Conservation (phyloP, 2,888 invertebrate genomes). For the Oscheius sp. region DNA sequence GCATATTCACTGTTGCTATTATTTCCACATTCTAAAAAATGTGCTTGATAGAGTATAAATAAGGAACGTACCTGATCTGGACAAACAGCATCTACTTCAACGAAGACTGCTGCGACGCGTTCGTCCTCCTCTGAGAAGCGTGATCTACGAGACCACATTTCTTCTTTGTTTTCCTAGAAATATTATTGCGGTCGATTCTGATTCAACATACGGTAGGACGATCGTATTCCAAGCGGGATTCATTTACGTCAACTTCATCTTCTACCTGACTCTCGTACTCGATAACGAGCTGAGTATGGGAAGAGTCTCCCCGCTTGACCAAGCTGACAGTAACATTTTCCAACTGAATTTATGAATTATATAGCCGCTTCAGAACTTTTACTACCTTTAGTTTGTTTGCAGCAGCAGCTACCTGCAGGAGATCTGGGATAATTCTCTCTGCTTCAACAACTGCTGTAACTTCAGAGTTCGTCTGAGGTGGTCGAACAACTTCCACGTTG, state of each 20-base stretch:
- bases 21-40: conserved; percentile 53
- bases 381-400: conserved; percentile 60
- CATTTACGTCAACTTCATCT: conserved; percentile 34
- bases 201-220: conserved; percentile 14
- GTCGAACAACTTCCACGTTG: conserved; percentile 53
- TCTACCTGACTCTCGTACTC: conserved; percentile 60
- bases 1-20: conserved; percentile 57
- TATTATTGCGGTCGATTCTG: not conserved
- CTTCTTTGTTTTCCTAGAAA: conserved; percentile 34
- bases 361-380: not conserved
- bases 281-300: conserved; percentile 62
- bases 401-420: conserved; percentile 59
- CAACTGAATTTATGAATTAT: conserved; percentile 31
- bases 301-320: conserved; percentile 54
- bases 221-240: conserved; percentile 33
- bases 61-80: conserved; percentile 57
- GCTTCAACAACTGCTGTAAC: conserved; percentile 56
- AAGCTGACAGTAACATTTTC: conserved; percentile 63
- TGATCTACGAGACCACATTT: conserved; percentile 50
- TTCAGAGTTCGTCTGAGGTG: conserved; percentile 47
- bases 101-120: conserved; percentile 60
- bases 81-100: conserved; percentile 62
- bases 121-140: conserved; percentile 50
- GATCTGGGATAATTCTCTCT: conserved; percentile 58
- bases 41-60: not conserved